phyloP scores from a whole-genome alignment of 2,113 vertebrate genomes.

The Marmota flaviventris region DNA sequence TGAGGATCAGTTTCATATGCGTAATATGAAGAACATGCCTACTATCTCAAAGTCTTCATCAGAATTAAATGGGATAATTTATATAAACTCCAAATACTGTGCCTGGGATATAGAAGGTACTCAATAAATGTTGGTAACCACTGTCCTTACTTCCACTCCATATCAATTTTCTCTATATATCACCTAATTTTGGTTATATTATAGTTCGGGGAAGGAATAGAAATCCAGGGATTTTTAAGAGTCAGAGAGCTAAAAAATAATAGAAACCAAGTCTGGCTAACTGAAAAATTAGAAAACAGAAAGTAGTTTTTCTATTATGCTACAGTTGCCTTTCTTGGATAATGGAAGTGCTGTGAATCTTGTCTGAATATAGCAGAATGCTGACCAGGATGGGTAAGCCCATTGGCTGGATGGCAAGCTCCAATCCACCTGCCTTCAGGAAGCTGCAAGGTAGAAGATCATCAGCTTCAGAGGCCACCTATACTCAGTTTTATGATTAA shows the following conservation, averaged over 20 bases:
- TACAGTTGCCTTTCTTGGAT: not conserved
- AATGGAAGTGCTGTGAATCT: not conserved
- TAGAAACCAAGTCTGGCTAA: not conserved
- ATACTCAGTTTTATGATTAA: not conserved
- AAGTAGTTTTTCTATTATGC: not conserved
- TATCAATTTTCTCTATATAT: not conserved
- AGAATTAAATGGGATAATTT: not conserved
- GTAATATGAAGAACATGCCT: not conserved
- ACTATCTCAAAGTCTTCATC: not conserved
- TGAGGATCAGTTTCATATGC: not conserved
- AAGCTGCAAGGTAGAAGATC: not conserved
- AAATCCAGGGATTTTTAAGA: not conserved
- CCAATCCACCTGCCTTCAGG: not conserved
- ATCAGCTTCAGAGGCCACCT: not conserved
- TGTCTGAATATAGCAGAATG: not conserved
- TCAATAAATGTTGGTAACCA: not conserved
- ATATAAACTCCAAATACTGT: not conserved
- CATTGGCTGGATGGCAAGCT: not conserved
- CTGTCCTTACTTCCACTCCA: not conserved
- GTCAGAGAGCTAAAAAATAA: not conserved
- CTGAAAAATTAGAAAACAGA: not conserved
- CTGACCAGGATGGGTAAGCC: not conserved
- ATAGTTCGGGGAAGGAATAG: not conserved
- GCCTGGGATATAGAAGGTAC: not conserved
- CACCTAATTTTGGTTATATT: not conserved